Conservation (phyloP, 2,113 vertebrate species). For the Anolis sagrei region DNA sequence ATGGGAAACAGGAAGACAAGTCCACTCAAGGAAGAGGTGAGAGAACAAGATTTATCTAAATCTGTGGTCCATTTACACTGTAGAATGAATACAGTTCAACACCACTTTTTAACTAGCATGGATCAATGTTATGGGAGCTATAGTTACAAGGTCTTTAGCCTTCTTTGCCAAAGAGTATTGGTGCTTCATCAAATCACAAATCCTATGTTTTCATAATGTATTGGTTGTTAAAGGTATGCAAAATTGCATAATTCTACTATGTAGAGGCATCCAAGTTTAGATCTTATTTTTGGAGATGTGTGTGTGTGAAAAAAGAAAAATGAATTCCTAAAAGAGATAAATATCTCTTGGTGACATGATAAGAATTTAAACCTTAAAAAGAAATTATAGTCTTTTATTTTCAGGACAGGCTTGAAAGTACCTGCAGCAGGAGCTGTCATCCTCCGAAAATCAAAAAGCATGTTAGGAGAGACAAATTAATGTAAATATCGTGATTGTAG, state of each 20-base stretch:
- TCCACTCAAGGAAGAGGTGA: too few species aligned
- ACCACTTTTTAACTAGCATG: too few species aligned
- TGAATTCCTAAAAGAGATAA: background rate
- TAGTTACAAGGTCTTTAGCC: too few species aligned
- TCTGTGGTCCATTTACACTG: background rate
- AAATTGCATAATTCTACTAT: too few species aligned
- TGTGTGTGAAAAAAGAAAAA: background rate
- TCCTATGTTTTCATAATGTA: too few species aligned
- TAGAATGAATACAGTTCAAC: too few species aligned
- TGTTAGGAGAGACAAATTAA: background rate
- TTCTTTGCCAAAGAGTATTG: too few species aligned
- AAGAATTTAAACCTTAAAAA: background rate
- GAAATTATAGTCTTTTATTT: background rate
- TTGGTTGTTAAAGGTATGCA: too few species aligned
- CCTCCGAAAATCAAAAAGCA: background rate
- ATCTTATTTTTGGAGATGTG: background rate
- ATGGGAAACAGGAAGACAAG: background rate
- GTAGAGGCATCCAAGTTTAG: background rate
- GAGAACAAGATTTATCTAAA: background rate
- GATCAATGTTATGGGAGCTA: too few species aligned
- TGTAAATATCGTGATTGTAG: conserved; percentile 16
- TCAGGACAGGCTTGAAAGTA: background rate
- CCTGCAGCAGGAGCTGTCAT: background rate
- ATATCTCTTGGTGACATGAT: background rate
- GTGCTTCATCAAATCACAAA: too few species aligned